Percentiles rank a stretch among this genome's conserved stretches.
Evolutionary conservation across 2,888 invertebrate species (phyloP).

Genomic region (Lithophane socia): DNA sequence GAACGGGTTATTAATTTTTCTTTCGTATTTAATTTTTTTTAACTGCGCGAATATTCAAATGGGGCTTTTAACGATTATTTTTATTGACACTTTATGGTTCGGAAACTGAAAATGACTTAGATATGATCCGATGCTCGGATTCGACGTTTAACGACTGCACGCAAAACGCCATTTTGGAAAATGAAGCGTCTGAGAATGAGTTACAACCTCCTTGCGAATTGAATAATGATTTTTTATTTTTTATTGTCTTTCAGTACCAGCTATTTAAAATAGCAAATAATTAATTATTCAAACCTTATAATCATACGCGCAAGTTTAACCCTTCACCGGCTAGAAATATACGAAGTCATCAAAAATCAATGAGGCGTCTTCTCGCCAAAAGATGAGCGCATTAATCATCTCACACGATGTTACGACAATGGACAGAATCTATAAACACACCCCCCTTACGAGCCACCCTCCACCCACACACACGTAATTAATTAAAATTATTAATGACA

Average conservation of each 20-base stretch:
- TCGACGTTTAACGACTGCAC: constrained; percentile 71
- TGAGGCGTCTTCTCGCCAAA: constrained; percentile 79
- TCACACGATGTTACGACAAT: constrained; percentile 78
- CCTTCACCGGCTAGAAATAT: constrained; percentile 62
- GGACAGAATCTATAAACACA: constrained; percentile 71
- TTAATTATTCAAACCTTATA: constrained; percentile 22
- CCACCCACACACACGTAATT: constrained; percentile 77
- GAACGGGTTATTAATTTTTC: constrained; percentile 85
- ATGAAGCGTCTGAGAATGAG: constrained; percentile 54
- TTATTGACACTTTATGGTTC: constrained; percentile 89
- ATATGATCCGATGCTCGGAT: constrained; percentile 80
- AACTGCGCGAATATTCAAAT: constrained; percentile 87
- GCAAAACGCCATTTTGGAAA: constrained; percentile 71
- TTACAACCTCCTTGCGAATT: constrained; percentile 45
- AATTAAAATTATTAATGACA: constrained; percentile 89
- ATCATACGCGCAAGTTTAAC: constrained; percentile 49
- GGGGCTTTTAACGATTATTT: constrained; percentile 83
- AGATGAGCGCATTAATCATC: constrained; percentile 86
- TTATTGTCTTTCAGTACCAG: constrained; percentile 22
- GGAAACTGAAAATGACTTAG: constrained; percentile 87
- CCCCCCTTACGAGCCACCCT: constrained; percentile 52
- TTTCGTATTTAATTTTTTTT: constrained; percentile 79
- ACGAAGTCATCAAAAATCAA: constrained; percentile 80
- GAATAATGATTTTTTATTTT: constrained; percentile 31
- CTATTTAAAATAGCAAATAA: constrained; percentile 12